Base-by-base conservation (phyloP, 92 coral and sea anemone species). In the Anthopleura xanthogrammica region DNA sequence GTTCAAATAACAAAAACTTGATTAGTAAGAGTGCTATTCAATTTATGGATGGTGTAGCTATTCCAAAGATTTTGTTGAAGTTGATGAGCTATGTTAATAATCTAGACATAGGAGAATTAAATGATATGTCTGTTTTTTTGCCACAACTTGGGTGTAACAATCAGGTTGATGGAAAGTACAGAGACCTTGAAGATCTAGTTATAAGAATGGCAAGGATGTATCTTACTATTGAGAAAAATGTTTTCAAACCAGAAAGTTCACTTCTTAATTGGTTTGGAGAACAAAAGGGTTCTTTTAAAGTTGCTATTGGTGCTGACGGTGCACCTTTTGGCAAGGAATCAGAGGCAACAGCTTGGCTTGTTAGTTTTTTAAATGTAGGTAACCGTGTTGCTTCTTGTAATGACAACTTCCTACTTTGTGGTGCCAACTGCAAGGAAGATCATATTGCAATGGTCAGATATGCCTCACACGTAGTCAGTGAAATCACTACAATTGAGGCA, bases 311-410 rank as follows among this genome's bases (percentile, higher is more conserved):
- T n/a, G n/a, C n/a, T n/a, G n/a, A n/a, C n/a, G 90, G 88, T 52
- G 89, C 95, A 41, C 55, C 86, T 40, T 16, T 92, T 90, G n/a
- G n/a, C n/a, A n/a, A n/a, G n/a, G n/a, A n/a, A n/a, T n/a, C n/a
- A n/a, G n/a, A n/a, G n/a, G n/a, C 91, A 22, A 80, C 85, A 46
- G 89, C 90, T 20, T 91, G 92, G 91, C 89, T 91, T 82, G 83
- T 88, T 20, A 85, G 80, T 72, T 88, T 91, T 86, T 41, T 91
- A 75, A 91, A 91, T 91, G 82, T 86, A 36, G 92, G 92, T 60
- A 66, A 74, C 52, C 60, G 79, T 9, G 86, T 86, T 77, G 85
- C 90, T 39, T 57, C 80, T 76, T 73, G 62, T 42, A 75, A 58
- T 72, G 93, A 90, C 62, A 77, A 86, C 79, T 90, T 90, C 57